phyloP scores from a whole-genome alignment of 2,113 vertebrate genomes.

The Picathartes gymnocephalus region DNA sequence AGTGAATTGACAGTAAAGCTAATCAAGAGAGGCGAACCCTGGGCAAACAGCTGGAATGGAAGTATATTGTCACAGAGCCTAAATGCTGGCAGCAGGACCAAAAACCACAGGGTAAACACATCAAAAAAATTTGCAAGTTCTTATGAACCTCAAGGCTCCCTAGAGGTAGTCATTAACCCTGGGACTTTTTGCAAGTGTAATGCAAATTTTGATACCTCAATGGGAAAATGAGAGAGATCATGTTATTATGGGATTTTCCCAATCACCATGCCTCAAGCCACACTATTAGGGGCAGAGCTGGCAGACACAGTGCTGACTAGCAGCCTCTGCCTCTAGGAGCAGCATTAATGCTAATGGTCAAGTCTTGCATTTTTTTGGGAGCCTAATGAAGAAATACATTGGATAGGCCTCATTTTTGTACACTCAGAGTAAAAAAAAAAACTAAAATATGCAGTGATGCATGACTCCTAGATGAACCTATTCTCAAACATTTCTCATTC shows the following conservation, averaged over 20 bases:
- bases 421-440: neutral
- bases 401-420: neutral
- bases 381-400: neutral
- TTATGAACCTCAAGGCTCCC: neutral
- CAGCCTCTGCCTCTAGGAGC: neutral
- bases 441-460: neutral
- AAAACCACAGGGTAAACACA: neutral
- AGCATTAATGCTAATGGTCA: conserved; percentile 4
- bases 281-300: neutral
- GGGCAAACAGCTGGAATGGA: neutral
- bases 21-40: neutral
- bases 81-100: neutral
- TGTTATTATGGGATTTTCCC: neutral
- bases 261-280: neutral
- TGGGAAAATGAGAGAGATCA: neutral
- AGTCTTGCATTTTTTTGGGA: neutral
- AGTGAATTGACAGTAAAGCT: neutral
- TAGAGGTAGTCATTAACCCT: neutral
- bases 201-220: neutral
- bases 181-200: neutral
- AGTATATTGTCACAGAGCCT: neutral
- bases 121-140: neutral
- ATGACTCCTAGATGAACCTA: neutral
- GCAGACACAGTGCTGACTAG: neutral
- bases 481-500: neutral